These are phyloP conservation scores for Solea senegalensis DNA, from an alignment of 2,113 vertebrate species.

Conservation along the genomic window DNA sequence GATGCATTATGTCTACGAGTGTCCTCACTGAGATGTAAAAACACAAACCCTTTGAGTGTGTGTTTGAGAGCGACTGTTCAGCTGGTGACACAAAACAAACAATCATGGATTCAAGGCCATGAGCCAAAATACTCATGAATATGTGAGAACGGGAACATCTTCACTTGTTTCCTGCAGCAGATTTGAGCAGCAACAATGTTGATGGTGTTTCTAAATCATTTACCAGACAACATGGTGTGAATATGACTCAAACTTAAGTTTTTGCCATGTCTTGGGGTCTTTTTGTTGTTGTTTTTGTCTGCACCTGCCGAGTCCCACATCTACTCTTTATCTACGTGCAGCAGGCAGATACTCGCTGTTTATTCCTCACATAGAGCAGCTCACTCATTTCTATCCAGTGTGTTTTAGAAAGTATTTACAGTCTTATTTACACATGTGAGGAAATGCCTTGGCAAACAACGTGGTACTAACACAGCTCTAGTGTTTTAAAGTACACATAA, in stretches of 20 bases:
- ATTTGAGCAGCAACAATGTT: background rate
- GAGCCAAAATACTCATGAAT: background rate
- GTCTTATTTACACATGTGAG: background rate
- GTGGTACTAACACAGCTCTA: constrained; percentile 1
- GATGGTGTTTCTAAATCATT: background rate
- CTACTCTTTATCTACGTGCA: background rate
- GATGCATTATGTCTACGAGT: too few species aligned
- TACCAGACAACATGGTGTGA: background rate
- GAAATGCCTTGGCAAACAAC: background rate
- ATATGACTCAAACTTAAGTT: background rate
- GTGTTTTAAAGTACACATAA: background rate
- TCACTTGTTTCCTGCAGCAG: background rate
- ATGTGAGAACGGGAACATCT: background rate
- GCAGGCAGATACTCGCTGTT: too few species aligned
- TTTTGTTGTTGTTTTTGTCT: background rate
- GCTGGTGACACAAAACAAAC: constrained; percentile 5
- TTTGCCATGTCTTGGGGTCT: background rate
- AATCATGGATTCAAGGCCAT: background rate
- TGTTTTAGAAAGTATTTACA: background rate
- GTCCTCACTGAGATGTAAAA: too few species aligned
- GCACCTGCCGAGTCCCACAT: background rate
- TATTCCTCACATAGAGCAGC: background rate
- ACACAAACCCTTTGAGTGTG: background rate
- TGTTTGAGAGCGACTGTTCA: constrained; percentile 8
- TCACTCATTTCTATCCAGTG: background rate